Conservation (phyloP, 2,113 vertebrate species). For the Chionodraco myersi region DNA sequence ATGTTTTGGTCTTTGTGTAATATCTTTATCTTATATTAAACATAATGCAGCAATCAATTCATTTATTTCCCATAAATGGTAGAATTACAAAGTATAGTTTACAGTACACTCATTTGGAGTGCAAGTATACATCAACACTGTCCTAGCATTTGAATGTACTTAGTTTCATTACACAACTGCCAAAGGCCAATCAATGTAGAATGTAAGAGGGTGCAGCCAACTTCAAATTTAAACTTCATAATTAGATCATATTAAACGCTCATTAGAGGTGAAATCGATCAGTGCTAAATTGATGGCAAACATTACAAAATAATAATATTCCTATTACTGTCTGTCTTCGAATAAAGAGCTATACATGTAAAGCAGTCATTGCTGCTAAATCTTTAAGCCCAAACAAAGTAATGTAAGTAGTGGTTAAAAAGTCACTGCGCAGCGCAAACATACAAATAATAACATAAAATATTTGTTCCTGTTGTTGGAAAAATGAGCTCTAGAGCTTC, state of each 20-base stretch:
- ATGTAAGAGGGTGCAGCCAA: neutral
- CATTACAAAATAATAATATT: neutral
- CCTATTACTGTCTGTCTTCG: neutral
- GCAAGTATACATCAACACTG: neutral
- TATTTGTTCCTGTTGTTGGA: slow-evolving; percentile 32
- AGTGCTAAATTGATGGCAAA: neutral
- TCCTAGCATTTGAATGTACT: too few species aligned
- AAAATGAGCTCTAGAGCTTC: slow-evolving; percentile 28
- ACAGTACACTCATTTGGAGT: neutral
- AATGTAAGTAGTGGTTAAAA: neutral
- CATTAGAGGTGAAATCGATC: neutral
- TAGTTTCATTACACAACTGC: neutral
- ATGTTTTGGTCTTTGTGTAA: neutral
- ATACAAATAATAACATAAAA: slow-evolving; percentile 14
- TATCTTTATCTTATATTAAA: neutral
- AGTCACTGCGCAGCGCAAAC: neutral
- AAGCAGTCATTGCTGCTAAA: neutral
- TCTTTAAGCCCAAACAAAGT: neutral
- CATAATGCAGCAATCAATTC: too few species aligned
- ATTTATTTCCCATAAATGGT: too few species aligned
- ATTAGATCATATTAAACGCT: neutral
- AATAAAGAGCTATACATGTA: neutral
- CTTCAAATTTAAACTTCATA: neutral
- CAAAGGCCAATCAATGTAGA: neutral
- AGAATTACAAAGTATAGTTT: too few species aligned